Evolutionary conservation across 2,113 vertebrate genomes (phyloP), one percentile per base, ranked within the genome.

Genomic region (Pavo muticus): DNA sequence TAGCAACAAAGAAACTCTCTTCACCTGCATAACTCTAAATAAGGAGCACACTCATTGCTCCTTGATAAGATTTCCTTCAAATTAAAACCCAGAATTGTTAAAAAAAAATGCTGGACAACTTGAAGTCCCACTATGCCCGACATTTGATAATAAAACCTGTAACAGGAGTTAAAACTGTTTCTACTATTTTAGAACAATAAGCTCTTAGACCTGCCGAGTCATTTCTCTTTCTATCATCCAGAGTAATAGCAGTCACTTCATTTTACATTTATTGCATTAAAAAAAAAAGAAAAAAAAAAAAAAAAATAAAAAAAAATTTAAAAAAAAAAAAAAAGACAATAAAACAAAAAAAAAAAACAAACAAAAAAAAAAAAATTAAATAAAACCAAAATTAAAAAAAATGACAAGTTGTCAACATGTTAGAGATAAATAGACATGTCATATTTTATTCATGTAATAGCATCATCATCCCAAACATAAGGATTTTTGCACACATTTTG

Each of bases 211-310:
- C 44, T 93, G 47, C 40, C 52, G 79, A 71, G 25, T 63, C 47
- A 61, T 94, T 90, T 93, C 57, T 79, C 61, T 72, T 77, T 64
- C 35, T 5, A 79, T 79, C 44, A 47, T 24, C 84, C 47, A 78
- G 64, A 94, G 50, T 45, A 39, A 69, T 9, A 45, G 54, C 2
- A 84, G 39, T 72, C 29, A 71, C 42, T 42, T 68, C 35, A 56
- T 74, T 74, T 85, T 76, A 84, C 78, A 87, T 95, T 92, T 91
- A 63, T 69, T 90, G 7, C 76, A 90, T 84, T 84, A 40, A 47
- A 5, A 2, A 37, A 88, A 93, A 92, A n/a, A n/a, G n/a, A n/a
- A n/a, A n/a, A n/a, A n/a, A n/a, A n/a, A n/a, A n/a, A n/a, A n/a
- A n/a, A n/a, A n/a, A n/a, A n/a, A n/a, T n/a, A n/a, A n/a, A n/a